phyloP scores from a whole-genome alignment of 2,888 invertebrate species.

The Chesias legatella region DNA sequence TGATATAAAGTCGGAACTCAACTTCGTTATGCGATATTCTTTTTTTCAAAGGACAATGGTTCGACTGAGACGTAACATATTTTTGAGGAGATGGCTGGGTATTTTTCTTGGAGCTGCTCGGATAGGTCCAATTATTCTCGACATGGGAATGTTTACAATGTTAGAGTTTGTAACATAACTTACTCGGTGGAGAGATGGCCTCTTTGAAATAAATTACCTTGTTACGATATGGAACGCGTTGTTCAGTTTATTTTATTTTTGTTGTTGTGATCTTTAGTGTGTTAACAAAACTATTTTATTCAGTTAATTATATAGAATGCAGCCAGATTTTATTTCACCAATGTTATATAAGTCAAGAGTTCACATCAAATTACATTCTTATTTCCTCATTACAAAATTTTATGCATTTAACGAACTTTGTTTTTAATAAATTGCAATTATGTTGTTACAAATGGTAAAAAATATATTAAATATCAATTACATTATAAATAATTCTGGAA shows the following conservation, averaged over 20 bases:
- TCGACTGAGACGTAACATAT: constrained; percentile 67
- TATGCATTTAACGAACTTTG: too few relatives aligned
- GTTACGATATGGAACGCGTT: constrained; percentile 25
- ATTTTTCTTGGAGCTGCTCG: constrained; percentile 65
- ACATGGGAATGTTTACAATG: constrained; percentile 62
- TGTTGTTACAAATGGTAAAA: too few relatives aligned
- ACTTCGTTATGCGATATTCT: constrained; percentile 79
- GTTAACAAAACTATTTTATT: neutral
- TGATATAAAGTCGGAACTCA: constrained; percentile 80
- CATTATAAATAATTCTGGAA: too few relatives aligned
- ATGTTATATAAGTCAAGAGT: too few relatives aligned
- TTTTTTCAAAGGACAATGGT: constrained; percentile 79
- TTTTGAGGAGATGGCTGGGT: constrained; percentile 65
- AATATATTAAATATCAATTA: too few relatives aligned
- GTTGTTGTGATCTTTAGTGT: neutral
- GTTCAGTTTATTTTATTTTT: constrained; percentile 9
- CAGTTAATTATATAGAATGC: too few relatives aligned
- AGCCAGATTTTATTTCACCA: too few relatives aligned
- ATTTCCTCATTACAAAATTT: too few relatives aligned
- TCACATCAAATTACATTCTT: too few relatives aligned
- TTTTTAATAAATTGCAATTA: too few relatives aligned
- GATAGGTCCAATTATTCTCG: constrained; percentile 71
- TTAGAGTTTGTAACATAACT: constrained; percentile 56
- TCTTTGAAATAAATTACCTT: constrained; percentile 31
- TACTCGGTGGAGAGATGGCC: constrained; percentile 34